Conservation (phyloP, 2,113 vertebrate genomes). For the Hiodon alosoides region DNA sequence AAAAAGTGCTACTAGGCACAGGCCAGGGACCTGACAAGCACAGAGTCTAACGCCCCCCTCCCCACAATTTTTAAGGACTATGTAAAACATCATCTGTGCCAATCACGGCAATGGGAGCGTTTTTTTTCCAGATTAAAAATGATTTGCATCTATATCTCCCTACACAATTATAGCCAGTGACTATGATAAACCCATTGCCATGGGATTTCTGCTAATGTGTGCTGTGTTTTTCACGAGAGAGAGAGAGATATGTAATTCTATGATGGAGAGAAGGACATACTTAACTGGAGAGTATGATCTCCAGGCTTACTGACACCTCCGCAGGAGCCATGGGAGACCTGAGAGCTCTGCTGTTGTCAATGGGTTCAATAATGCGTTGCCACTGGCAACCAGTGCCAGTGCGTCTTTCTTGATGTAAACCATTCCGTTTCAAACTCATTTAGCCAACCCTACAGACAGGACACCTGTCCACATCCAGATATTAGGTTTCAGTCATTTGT, state of each 20-base stretch:
- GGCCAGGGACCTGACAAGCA: constrained; percentile 9
- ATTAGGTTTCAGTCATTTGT: background rate
- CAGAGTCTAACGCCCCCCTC: background rate
- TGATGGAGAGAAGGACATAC: background rate
- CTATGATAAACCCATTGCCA: background rate
- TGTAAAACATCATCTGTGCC: background rate
- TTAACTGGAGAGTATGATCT: background rate
- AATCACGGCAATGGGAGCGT: background rate
- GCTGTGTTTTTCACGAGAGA: background rate
- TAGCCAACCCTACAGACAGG: background rate
- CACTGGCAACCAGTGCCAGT: constrained; percentile 20
- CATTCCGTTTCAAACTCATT: constrained; percentile 2
- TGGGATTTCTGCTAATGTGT: background rate
- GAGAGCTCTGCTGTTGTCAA: constrained; percentile 1
- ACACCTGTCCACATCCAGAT: background rate
- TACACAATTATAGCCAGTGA: background rate
- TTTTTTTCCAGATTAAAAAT: background rate
- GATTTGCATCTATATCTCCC: no score
- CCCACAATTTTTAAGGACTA: background rate
- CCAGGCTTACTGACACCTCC: background rate
- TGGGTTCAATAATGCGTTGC: constrained; percentile 20
- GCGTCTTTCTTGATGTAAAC: constrained; percentile 7
- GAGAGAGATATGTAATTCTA: background rate
- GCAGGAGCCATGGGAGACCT: background rate
- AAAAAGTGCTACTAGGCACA: constrained; percentile 19